phyloP scores from a whole-genome alignment of 2,888 invertebrate genomes.

The Timema cristinae region DNA sequence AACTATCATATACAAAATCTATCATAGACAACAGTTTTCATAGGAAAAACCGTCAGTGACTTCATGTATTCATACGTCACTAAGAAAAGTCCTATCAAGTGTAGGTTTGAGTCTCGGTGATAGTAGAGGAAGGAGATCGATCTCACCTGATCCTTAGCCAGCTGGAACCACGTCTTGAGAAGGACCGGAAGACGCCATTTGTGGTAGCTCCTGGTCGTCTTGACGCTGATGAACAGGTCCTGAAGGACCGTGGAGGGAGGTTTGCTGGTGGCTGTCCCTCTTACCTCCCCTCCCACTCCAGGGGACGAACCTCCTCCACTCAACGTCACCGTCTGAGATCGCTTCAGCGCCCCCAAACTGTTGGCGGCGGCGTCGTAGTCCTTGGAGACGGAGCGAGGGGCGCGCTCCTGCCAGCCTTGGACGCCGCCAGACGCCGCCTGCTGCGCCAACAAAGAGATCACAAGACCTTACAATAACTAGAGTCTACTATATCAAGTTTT shows the following conservation, averaged over 20 bases:
- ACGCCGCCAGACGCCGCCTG: conserved; percentile 23
- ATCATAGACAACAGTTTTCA: too few species aligned
- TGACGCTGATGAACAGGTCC: conserved; percentile 93
- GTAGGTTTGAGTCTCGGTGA: background rate
- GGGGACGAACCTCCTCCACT: background rate
- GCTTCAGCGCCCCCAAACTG: conserved; percentile 50
- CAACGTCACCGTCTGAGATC: background rate
- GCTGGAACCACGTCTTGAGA: conserved; percentile 91
- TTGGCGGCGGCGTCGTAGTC: conserved; percentile 42
- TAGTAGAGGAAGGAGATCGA: background rate
- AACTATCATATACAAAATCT: too few species aligned
- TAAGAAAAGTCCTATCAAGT: background rate
- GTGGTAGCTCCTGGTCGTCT: conserved; percentile 88
- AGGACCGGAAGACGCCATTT: conserved; percentile 78
- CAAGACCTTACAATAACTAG: background rate
- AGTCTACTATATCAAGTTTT: too few species aligned
- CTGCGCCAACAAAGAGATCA: background rate
- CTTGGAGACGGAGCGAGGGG: conserved; percentile 34
- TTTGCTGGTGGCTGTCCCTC: conserved; percentile 38
- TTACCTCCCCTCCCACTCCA: conserved; percentile 43
- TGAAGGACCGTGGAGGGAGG: conserved; percentile 63
- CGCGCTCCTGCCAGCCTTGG: conserved; percentile 39
- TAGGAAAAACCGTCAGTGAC: too few species aligned
- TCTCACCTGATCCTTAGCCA: conserved; percentile 85
- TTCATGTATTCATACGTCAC: background rate